These are phyloP conservation scores for Euzophera pinguis DNA, from an alignment of 2,888 invertebrate genomes.

Conservation along the genomic window DNA sequence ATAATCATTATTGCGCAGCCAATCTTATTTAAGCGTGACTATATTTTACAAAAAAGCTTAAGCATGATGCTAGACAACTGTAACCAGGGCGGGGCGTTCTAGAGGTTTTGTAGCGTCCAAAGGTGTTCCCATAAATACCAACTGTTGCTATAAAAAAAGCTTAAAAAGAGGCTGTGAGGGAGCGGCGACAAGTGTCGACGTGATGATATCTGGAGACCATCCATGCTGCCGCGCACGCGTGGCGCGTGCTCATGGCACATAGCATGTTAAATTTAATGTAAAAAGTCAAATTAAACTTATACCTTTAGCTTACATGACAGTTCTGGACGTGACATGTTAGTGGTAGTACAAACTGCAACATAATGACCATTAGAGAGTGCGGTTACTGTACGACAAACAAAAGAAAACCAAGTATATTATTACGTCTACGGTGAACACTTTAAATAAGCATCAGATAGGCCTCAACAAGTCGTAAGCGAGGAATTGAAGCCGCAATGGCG, in stretches of 20 bases:
- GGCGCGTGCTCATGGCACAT: slow-evolving; percentile 30
- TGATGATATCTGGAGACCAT: slow-evolving; percentile 51
- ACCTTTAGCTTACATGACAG: slow-evolving; percentile 80
- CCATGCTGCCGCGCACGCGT: slow-evolving; percentile 65
- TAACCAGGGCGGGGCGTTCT: slow-evolving; percentile 78
- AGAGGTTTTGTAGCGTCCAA: slow-evolving; percentile 74
- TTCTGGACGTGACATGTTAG: slow-evolving; percentile 80
- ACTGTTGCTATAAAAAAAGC: slow-evolving; percentile 73
- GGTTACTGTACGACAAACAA: slow-evolving; percentile 79
- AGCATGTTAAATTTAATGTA: slow-evolving; percentile 64
- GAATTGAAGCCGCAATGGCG: slow-evolving; percentile 72
- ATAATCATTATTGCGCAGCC: slow-evolving; percentile 80
- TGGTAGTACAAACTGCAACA: slow-evolving; percentile 80
- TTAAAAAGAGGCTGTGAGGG: slow-evolving; percentile 72
- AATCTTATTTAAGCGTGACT: slow-evolving; percentile 80
- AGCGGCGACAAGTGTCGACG: slow-evolving; percentile 67
- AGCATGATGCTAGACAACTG: slow-evolving; percentile 80
- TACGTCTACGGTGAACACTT: slow-evolving; percentile 75
- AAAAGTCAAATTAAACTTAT: slow-evolving; percentile 76
- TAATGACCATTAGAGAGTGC: slow-evolving; percentile 80
- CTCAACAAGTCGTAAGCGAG: slow-evolving; percentile 73
- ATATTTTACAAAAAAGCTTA: slow-evolving; percentile 80
- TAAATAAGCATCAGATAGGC: slow-evolving; percentile 73
- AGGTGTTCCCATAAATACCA: slow-evolving; percentile 77
- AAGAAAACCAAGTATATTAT: slow-evolving; percentile 75